Percentiles rank a stretch among this genome's conserved stretches.
Conservation (phyloP, 2,113 vertebrate genomes). For the Phainopepla nitens region DNA sequence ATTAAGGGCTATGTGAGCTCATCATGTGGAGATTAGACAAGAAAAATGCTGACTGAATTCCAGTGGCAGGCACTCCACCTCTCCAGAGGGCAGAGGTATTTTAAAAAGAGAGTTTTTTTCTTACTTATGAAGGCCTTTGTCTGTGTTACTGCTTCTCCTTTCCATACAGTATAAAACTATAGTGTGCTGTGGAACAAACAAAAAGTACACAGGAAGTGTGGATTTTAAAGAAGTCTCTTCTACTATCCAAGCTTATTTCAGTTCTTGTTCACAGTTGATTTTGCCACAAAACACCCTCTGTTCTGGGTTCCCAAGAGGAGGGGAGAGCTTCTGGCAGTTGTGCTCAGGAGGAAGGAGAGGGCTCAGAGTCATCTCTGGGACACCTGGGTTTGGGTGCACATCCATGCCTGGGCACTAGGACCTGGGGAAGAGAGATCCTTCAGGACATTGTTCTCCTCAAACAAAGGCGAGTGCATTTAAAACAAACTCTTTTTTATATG, state of each 20-base stretch:
- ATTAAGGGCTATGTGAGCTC: neutral
- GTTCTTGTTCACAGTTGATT: neutral
- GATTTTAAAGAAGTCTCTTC: neutral
- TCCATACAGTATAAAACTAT: neutral
- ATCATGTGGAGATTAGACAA: neutral
- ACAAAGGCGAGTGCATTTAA: neutral
- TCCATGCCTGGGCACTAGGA: neutral
- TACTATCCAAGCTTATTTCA: neutral
- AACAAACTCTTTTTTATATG: neutral
- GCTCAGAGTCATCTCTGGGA: neutral
- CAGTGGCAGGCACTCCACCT: neutral
- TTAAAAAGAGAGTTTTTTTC: neutral
- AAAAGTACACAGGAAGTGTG: neutral
- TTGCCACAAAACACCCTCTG: neutral
- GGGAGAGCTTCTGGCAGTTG: neutral
- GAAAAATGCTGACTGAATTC: neutral
- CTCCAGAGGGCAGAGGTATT: neutral
- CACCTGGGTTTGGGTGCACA: neutral
- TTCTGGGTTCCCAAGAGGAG: neutral
- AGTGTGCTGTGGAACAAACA: neutral
- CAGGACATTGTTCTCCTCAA: neutral
- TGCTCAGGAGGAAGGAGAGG: neutral
- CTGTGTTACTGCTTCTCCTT: neutral
- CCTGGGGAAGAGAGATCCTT: neutral
- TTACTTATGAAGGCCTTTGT: neutral